Evolutionary conservation across 2,888 invertebrate genomes (phyloP).

Genomic region (Drosophila siamana): DNA sequence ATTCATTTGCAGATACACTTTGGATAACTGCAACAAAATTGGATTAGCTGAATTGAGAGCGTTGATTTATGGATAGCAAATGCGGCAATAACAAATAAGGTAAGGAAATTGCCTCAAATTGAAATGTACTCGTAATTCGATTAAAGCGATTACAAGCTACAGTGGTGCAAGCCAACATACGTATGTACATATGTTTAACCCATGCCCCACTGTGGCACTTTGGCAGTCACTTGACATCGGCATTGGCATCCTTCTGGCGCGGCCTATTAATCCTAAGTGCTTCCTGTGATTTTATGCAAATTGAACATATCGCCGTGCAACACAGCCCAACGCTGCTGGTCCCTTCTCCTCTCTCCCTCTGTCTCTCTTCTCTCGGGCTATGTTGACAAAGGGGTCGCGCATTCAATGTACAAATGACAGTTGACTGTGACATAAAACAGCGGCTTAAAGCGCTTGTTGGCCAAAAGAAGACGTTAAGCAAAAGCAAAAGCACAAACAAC

Average conservation of each 20-base stretch:
- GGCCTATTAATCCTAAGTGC: constrained; percentile 80
- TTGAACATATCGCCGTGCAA: constrained; percentile 69
- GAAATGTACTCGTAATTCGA: constrained; percentile 34
- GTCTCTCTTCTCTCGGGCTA: not conserved
- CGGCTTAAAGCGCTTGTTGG: constrained; percentile 68
- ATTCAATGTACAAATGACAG: constrained; percentile 82
- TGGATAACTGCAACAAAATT: constrained; percentile 31
- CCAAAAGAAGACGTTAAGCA: constrained; percentile 81
- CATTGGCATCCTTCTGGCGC: constrained; percentile 40
- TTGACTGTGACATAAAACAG: constrained; percentile 83
- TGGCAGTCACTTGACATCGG: constrained; percentile 23
- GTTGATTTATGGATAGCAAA: constrained; percentile 50
- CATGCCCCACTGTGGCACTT: constrained; percentile 31
- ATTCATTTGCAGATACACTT: constrained; percentile 20
- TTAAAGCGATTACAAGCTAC: constrained; percentile 14
- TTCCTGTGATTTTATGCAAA: constrained; percentile 82
- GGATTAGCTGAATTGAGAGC: constrained; percentile 51
- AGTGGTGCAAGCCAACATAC: constrained; percentile 24
- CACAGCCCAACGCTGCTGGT: not conserved
- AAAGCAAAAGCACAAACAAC: constrained; percentile 52
- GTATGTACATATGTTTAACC: constrained; percentile 52
- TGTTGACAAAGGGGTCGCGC: constrained; percentile 28
- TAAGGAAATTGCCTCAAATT: constrained; percentile 47
- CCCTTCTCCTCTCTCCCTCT: not conserved
- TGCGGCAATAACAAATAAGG: constrained; percentile 45